Evolutionary conservation across 2,888 invertebrate genomes (phyloP).

Genomic region (Drymonia ruficornis): DNA sequence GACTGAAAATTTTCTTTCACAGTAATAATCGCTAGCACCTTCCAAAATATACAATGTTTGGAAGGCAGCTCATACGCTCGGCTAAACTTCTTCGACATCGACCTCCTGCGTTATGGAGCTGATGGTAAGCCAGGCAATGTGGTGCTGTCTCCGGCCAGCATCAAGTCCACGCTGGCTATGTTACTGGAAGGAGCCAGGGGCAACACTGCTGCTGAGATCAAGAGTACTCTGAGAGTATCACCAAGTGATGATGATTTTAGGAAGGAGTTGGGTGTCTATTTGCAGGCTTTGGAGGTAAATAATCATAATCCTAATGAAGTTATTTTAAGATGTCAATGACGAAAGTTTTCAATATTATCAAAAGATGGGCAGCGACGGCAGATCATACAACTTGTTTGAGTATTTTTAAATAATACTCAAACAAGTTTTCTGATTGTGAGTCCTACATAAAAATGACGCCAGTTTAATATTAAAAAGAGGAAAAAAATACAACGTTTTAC

Average conservation of each 20-base stretch:
- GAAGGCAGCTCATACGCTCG: constrained; percentile 49
- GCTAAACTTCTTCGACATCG: constrained; percentile 83
- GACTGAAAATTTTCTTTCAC: constrained; percentile 36
- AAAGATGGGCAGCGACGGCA: too few species aligned
- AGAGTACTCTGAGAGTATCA: constrained; percentile 82
- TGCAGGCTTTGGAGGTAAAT: constrained; percentile 61
- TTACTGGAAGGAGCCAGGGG: constrained; percentile 86
- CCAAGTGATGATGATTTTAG: constrained; percentile 60
- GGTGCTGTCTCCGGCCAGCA: constrained; percentile 87
- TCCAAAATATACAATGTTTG: constrained; percentile 49
- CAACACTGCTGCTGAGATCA: constrained; percentile 83
- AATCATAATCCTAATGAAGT: too few species aligned
- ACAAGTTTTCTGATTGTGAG: too few species aligned
- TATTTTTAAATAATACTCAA: too few species aligned
- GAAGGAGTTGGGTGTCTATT: constrained; percentile 60
- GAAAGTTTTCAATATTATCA: too few species aligned
- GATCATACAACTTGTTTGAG: too few species aligned
- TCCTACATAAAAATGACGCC: too few species aligned
- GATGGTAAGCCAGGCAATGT: constrained; percentile 80
- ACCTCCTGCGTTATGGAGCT: constrained; percentile 75
- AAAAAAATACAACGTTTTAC: neutral
- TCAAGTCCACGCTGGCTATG: constrained; percentile 86
- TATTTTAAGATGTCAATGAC: too few species aligned
- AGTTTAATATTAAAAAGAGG: neutral
- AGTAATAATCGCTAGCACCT: constrained; percentile 39